Percentiles rank a stretch among this genome's conserved stretches.
Conservation (phyloP, 2,888 invertebrate genomes). For the Tetragonula carbonaria region DNA sequence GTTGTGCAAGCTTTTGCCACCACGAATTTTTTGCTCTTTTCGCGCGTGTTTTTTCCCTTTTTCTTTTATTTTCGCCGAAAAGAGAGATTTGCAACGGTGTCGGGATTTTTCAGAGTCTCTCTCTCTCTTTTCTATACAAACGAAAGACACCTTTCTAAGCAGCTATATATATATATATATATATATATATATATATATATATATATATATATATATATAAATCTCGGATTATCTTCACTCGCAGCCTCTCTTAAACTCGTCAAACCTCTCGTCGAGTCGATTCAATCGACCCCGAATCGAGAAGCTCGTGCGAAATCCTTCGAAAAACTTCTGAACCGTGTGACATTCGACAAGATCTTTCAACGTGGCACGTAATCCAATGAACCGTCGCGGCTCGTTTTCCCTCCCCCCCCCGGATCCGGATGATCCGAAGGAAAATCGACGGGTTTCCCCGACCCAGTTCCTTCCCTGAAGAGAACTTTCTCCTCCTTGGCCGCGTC, state of each 20-base stretch:
- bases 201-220: no score
- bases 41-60: no score
- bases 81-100: no score
- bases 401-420: neutral
- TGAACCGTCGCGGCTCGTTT: conserved; percentile 15
- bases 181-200: no score
- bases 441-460: conserved; percentile 19
- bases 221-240: neutral
- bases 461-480: neutral
- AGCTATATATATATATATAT: no score
- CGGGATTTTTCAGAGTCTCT: no score
- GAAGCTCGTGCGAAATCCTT: conserved; percentile 5
- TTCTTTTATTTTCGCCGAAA: no score
- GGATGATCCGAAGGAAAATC: conserved; percentile 28
- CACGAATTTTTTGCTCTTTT: no score
- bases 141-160: no score
- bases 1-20: no score
- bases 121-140: no score
- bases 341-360: conserved; percentile 21
- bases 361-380: conserved; percentile 23
- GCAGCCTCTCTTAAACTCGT: neutral
- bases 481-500: neutral
- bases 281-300: no score
- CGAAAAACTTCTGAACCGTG: conserved; percentile 2
- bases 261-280: neutral